Base-by-base conservation (phyloP, 2,888 invertebrate genomes). In the Mystacides longicornis region DNA sequence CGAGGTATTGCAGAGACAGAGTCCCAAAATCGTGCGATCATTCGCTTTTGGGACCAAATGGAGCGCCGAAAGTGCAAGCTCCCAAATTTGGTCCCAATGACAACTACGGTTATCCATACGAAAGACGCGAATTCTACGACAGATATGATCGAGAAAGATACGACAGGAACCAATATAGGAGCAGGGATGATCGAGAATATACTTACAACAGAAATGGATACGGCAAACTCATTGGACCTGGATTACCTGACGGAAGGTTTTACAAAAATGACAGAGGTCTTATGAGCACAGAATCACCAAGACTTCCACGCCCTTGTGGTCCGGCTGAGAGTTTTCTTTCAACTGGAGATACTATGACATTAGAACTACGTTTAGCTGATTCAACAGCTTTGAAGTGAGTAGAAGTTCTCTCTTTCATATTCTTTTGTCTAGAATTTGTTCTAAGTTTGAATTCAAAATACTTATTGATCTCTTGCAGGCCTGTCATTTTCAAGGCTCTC, bases 21-120 rank as follows among this genome's bases (percentile, higher is more conserved):
- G 84, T 90, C 14, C 90, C 91, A 0, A 80, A 85, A 61, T 89
- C 87, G 43, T 92, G 92, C 67, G 92, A 92, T 68, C 89, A 90
- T 64, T 86, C 86, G 1, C 79, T 91, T 62, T 72, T 91, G 53
- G 48, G 54, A 2, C 74, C 75, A 52, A 80, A 81, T 64, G 58
- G 58, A n/a, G 45, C 52, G 4, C 54, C 49, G 21, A 14, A 43
- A 42, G 49, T 11, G 23, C 67, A 67, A 31, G 23, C 23, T 3
- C 22, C 48, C 11, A 48, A 23, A 23, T 23, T 23, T 23, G 16
- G 16, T 7, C 48, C 11, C 2, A 48, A n/a, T 20, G 48, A 48
- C 23, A 5, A 7, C 7, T 3, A n/a, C 16, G 2, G 3, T 4
- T 22, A 14, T 4, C 16, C 23, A 5, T 23, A 23, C 11, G 23